phyloP scores from a whole-genome alignment of 2,888 invertebrate species.

The Hemaris fuciformis region DNA sequence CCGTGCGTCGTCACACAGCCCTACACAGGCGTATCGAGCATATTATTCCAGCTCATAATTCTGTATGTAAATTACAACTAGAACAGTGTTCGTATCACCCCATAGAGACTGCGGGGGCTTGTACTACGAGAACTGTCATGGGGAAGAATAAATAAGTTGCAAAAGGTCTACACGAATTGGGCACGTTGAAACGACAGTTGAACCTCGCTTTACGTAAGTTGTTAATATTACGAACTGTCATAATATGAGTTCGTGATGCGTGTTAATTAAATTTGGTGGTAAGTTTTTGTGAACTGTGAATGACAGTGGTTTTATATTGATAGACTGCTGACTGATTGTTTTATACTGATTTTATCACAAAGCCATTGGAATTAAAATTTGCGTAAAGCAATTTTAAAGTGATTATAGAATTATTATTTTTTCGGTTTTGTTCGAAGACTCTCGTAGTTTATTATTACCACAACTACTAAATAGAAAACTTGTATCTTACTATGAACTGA shows the following conservation, averaged over 20 bases:
- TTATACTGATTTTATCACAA: no score
- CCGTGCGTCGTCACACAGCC: constrained; percentile 19
- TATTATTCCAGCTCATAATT: constrained; percentile 74
- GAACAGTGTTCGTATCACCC: constrained; percentile 67
- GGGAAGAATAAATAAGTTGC: constrained; percentile 27
- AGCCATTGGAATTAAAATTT: no score
- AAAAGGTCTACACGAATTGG: constrained; percentile 30
- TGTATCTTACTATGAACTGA: no score
- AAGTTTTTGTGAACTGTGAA: neutral
- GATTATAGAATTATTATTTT: no score
- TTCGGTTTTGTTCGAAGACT: no score
- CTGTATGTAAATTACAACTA: constrained; percentile 78
- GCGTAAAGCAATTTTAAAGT: no score
- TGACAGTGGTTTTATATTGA: no score
- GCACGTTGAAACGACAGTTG: constrained; percentile 30
- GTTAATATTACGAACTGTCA: constrained; percentile 67
- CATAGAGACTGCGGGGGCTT: constrained; percentile 50
- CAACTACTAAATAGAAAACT: no score
- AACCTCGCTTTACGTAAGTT: constrained; percentile 63
- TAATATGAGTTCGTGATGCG: constrained; percentile 10
- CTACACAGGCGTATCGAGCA: constrained; percentile 66
- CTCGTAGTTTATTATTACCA: no score
- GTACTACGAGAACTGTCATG: constrained; percentile 34
- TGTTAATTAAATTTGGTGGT: neutral
- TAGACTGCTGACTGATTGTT: no score